Evolutionary conservation across 2,888 invertebrate genomes (phyloP).

Genomic region (Cosmia pyralina): DNA sequence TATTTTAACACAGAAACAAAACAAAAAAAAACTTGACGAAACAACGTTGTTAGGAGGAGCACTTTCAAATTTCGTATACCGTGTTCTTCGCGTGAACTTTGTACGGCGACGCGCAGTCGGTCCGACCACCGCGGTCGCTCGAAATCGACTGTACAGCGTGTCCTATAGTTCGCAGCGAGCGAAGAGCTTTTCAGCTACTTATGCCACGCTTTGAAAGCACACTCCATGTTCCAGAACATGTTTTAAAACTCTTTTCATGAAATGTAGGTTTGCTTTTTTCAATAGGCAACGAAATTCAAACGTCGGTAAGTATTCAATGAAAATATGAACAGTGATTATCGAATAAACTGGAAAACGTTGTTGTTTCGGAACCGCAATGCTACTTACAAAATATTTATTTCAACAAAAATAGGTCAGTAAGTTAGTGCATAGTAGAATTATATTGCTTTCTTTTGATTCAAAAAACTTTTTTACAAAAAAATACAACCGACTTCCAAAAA

Average conservation of each 20-base stretch:
- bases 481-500: no score
- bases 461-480: no score
- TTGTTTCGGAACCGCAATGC: not conserved
- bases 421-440: not conserved
- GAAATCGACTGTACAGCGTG: constrained; percentile 53
- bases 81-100: constrained; percentile 49
- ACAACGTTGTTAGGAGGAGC: not conserved
- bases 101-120: constrained; percentile 50
- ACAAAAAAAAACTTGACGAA: constrained; percentile 3
- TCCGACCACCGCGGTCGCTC: constrained; percentile 53
- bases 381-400: not conserved
- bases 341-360: not conserved
- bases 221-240: constrained; percentile 26
- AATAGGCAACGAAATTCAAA: not conserved
- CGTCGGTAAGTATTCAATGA: not conserved
- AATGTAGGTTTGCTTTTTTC: constrained; percentile 8
- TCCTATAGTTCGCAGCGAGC: constrained; percentile 21
- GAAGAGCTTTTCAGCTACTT: constrained; percentile 45
- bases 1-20: not conserved
- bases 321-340: not conserved
- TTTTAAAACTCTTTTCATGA: constrained; percentile 19
- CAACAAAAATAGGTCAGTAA: not conserved
- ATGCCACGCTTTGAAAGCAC: constrained; percentile 36
- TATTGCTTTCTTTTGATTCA: not conserved
- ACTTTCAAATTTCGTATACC: constrained; percentile 39